Conservation (phyloP, 2,888 invertebrate species). For the Thera britannica region DNA sequence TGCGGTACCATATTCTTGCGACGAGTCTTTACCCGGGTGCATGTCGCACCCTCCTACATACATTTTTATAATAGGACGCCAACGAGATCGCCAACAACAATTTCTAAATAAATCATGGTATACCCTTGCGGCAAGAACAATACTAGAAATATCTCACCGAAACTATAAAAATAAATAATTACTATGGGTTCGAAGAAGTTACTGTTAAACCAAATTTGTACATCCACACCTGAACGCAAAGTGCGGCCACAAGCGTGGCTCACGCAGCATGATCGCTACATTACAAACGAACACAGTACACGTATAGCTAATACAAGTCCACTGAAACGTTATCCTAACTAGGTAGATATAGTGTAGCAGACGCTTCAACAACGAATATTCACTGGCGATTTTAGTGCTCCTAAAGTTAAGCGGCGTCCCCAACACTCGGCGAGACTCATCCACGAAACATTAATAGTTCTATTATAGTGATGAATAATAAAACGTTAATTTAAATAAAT, state of each 20-base stretch:
- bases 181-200: slow-evolving; percentile 63
- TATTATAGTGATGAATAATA: slow-evolving; percentile 4
- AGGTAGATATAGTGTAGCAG: slow-evolving; percentile 69
- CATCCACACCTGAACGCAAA: slow-evolving; percentile 55
- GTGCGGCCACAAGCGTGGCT: slow-evolving; percentile 22
- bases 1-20: slow-evolving; percentile 70
- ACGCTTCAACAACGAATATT: slow-evolving; percentile 64
- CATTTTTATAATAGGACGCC: slow-evolving; percentile 63
- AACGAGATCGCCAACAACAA: slow-evolving; percentile 77
- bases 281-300: slow-evolving; percentile 47
- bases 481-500: slow-evolving; percentile 20
- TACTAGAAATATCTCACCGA: slow-evolving; percentile 73
- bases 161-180: slow-evolving; percentile 70
- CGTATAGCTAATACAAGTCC: slow-evolving; percentile 69
- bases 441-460: slow-evolving; percentile 1
- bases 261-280: slow-evolving; percentile 53
- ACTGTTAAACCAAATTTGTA: slow-evolving; percentile 79
- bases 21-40: slow-evolving; percentile 63
- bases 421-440: slow-evolving; percentile 35
- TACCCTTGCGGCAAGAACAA: slow-evolving; percentile 82
- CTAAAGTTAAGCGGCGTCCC: slow-evolving; percentile 61
- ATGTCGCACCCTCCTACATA: slow-evolving; percentile 50
- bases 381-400: slow-evolving; percentile 71
- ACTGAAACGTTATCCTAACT: slow-evolving; percentile 76
- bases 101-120: slow-evolving; percentile 76